phyloP scores from a whole-genome alignment of 1,140 invertebrate genomes.

The Polypedilum pembai region DNA sequence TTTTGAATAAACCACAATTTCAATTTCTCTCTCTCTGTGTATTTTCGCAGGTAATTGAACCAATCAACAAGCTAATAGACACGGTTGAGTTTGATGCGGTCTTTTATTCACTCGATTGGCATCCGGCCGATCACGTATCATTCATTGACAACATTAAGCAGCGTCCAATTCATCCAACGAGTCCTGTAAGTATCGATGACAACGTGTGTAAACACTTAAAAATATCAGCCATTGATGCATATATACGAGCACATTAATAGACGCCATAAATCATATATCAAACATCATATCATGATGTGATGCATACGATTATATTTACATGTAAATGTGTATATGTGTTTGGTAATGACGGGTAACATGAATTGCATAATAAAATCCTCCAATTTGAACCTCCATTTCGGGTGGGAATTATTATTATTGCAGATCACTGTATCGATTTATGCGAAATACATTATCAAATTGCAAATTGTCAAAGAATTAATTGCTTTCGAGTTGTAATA shows the following conservation, averaged over 20 bases:
- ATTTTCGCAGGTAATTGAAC: conserved; percentile 64
- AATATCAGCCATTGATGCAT: too few species aligned
- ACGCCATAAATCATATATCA: too few species aligned
- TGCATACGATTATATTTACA: too few species aligned
- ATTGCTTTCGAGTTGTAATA: neutral
- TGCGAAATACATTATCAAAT: neutral
- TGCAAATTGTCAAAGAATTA: neutral
- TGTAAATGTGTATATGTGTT: neutral
- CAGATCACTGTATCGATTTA: conserved; percentile 18
- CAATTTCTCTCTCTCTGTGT: conserved; percentile 31
- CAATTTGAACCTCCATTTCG: neutral
- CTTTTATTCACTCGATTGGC: conserved; percentile 97
- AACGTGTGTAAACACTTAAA: too few species aligned
- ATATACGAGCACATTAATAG: too few species aligned
- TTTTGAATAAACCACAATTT: conserved; percentile 28
- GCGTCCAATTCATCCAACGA: conserved; percentile 59
- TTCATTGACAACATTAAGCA: conserved; percentile 85
- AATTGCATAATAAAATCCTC: neutral
- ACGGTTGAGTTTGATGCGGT: conserved; percentile 80
- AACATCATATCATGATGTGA: too few species aligned
- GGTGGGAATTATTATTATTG: neutral
- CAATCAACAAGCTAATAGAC: conserved; percentile 84
- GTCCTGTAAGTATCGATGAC: conserved; percentile 47
- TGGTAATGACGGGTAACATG: conserved; percentile 16
- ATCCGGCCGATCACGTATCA: conserved; percentile 92